Conservation (phyloP, 1,140 invertebrate genomes). For the Phenacoccus solenopsis region DNA sequence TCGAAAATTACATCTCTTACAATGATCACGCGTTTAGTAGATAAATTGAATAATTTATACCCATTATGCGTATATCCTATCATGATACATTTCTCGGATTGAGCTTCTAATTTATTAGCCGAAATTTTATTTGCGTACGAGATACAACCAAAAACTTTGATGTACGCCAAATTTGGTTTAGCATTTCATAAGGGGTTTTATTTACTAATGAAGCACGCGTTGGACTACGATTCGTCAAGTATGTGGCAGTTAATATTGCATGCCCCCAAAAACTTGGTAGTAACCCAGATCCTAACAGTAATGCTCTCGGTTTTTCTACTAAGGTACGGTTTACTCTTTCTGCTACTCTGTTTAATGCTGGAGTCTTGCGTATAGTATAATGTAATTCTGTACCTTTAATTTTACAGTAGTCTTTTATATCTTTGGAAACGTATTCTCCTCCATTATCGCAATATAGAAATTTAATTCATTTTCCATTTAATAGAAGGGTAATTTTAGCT, state of each 20-base stretch:
- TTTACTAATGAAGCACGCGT: slow-evolving; percentile 5
- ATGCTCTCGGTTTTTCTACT: slow-evolving; percentile 27
- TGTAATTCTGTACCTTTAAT: slow-evolving; percentile 29
- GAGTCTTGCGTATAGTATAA: slow-evolving; percentile 28
- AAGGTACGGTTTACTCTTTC: slow-evolving; percentile 32
- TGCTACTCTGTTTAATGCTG: slow-evolving; percentile 31
- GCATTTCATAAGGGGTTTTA: slow-evolving; percentile 21
- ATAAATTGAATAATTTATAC: slow-evolving; percentile 12
- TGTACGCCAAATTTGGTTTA: slow-evolving; percentile 25
- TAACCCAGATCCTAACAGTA: slow-evolving; percentile 28
- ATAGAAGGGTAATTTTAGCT: not conserved
- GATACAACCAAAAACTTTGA: slow-evolving; percentile 29
- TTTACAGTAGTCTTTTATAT: slow-evolving; percentile 25
- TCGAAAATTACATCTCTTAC: not conserved
- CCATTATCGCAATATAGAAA: slow-evolving; percentile 21
- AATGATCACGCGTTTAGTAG: not conserved
- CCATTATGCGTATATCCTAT: slow-evolving; percentile 28
- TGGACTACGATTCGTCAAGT: slow-evolving; percentile 20
- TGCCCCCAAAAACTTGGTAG: slow-evolving; percentile 30
- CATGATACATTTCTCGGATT: slow-evolving; percentile 19
- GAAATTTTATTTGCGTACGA: not conserved
- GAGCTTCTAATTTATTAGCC: slow-evolving; percentile 28
- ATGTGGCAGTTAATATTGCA: slow-evolving; percentile 24
- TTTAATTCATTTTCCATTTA: slow-evolving; percentile 6
- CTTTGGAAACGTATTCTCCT: slow-evolving; percentile 21